Evolutionary conservation across 1,140 invertebrate species (phyloP).

Genomic region (Calliopsis andreniformis): DNA sequence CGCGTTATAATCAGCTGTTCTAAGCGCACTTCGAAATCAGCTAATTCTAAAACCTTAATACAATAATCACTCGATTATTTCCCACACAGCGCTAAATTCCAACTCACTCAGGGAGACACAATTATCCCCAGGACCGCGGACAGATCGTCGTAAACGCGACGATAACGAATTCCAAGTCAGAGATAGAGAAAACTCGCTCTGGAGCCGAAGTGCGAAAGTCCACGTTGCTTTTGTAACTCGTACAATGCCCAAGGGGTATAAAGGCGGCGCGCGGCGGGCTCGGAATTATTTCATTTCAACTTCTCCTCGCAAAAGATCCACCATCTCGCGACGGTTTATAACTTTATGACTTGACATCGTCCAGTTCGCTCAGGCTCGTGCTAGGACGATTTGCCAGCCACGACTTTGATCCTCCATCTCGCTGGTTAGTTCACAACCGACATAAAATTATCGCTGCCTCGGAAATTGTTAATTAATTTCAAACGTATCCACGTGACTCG

Average conservation of each 20-base stretch:
- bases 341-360: slow-evolving; percentile 55
- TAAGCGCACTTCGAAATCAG: too few species aligned
- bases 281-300: slow-evolving; percentile 72
- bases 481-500: neutral
- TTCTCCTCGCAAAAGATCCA: slow-evolving; percentile 65
- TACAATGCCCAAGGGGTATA: slow-evolving; percentile 20
- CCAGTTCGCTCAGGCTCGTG: neutral
- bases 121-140: neutral
- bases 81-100: too few species aligned
- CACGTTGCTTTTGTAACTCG: slow-evolving; percentile 44
- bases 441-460: neutral
- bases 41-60: too few species aligned
- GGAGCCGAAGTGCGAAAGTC: neutral
- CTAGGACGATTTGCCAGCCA: too few species aligned
- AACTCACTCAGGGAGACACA: too few species aligned
- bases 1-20: too few species aligned
- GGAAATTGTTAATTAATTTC: slow-evolving; percentile 25
- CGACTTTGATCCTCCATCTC: neutral
- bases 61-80: too few species aligned
- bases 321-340: slow-evolving; percentile 56
- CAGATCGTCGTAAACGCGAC: neutral
- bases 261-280: slow-evolving; percentile 40
- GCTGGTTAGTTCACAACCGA: neutral
- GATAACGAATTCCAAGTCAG: neutral
- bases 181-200: neutral